A percentile compares a stretch with the other conserved stretches of the same genome.
phyloP scores from a whole-genome alignment of 2,797 vertebrate species.

The Chloroceryle inda region DNA sequence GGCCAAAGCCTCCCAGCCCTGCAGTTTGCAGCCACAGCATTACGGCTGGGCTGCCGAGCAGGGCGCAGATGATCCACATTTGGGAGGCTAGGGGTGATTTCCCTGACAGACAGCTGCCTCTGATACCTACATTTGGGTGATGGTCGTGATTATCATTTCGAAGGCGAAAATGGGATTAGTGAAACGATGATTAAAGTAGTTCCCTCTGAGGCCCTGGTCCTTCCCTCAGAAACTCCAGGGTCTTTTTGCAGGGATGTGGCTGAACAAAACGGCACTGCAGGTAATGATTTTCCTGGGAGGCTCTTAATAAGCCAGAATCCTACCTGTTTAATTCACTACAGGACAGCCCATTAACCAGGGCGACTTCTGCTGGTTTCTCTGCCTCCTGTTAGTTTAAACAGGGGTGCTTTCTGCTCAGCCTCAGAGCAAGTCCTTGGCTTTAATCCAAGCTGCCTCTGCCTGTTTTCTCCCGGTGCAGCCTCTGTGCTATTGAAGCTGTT shows the following conservation, averaged over 20 bases:
- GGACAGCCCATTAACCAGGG: conserved; percentile 23
- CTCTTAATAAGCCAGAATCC: neutral
- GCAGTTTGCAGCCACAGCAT: conserved; percentile 16
- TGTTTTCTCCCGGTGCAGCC: conserved; percentile 18
- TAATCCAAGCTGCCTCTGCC: conserved; percentile 30
- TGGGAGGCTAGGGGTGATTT: conserved; percentile 46
- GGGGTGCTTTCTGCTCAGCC: conserved; percentile 13
- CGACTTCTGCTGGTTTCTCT: neutral
- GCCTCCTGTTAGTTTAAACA: neutral
- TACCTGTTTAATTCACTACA: neutral
- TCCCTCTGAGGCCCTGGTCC: neutral
- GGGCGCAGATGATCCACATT: neutral
- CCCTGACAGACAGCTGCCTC: conserved; percentile 51
- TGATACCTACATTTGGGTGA: neutral
- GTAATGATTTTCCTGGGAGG: neutral
- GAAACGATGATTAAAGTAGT: neutral
- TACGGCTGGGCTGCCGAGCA: neutral
- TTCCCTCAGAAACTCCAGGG: neutral
- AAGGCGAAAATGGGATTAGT: conserved; percentile 27
- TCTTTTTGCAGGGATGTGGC: neutral
- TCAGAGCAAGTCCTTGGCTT: neutral
- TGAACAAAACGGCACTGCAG: neutral
- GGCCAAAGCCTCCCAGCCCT: conserved; percentile 44
- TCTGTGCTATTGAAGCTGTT: conserved; percentile 51
- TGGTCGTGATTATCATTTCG: neutral